Conservation (phyloP, 2,797 vertebrate species). For the Tokudaia muenninki region DNA sequence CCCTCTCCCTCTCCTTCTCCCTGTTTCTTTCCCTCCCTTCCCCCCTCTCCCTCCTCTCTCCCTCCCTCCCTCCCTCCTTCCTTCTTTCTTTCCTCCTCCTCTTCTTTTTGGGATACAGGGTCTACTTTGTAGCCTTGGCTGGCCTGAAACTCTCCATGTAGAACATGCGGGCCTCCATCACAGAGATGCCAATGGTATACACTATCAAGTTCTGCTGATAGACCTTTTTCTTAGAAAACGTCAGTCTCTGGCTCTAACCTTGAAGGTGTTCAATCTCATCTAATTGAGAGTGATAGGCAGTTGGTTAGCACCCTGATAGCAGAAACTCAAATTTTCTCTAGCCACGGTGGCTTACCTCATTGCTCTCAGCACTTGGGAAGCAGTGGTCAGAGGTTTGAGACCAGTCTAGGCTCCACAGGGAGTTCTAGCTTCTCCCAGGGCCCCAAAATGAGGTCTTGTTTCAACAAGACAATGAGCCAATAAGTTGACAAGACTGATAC, state of each 20-base stretch:
- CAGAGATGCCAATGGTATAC: not conserved
- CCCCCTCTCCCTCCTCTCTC: not conserved
- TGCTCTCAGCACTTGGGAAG: not conserved
- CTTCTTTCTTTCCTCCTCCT: not conserved
- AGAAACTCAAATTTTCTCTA: not conserved
- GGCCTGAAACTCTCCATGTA: not conserved
- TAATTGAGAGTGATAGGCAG: too few relatives aligned
- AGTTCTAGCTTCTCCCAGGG: not conserved
- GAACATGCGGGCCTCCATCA: not conserved
- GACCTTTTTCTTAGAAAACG: not conserved
- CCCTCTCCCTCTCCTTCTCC: not conserved
- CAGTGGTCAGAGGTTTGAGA: not conserved
- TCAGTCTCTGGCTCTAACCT: not conserved
- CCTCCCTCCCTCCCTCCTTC: fast-evolving
- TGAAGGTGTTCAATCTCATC: not conserved
- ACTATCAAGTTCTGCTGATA: too few relatives aligned
- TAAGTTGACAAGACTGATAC: not conserved
- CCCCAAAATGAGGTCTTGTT: not conserved
- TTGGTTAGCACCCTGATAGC: not conserved
- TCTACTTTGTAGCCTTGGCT: not conserved
- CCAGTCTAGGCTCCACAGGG: not conserved
- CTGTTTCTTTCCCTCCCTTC: fast-evolving
- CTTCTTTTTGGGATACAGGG: not conserved
- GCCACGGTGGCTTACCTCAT: not conserved
- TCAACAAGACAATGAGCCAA: not conserved